A percentile compares a stretch with the other conserved stretches of the same genome.
Conservation (phyloP, 2,797 vertebrate species). For the Gymnocypris eckloni region DNA sequence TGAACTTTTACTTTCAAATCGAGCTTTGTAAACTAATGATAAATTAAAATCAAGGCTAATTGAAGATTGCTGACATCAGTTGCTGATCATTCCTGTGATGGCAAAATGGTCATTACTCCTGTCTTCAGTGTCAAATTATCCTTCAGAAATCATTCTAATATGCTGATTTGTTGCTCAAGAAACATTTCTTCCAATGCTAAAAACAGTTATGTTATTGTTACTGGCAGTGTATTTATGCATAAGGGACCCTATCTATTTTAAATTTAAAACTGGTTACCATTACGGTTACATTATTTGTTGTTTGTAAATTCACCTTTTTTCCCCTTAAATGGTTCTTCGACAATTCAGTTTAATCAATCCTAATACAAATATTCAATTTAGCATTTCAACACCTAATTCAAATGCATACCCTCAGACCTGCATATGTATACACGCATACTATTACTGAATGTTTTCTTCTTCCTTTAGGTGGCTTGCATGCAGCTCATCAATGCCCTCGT, state of each 20-base stretch:
- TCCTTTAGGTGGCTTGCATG: conserved; percentile 94
- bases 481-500: conserved; percentile 99
- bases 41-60: neutral
- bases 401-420: conserved; percentile 23
- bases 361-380: neutral
- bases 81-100: neutral
- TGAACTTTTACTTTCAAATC: neutral
- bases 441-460: conserved; percentile 61
- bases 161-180: neutral
- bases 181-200: neutral
- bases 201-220: neutral
- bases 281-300: neutral
- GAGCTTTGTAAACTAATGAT: neutral
- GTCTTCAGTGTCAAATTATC: neutral
- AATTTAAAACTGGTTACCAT: neutral
- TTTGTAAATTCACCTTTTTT: neutral
- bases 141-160: neutral
- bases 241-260: neutral
- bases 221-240: neutral
- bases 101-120: neutral
- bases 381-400: neutral
- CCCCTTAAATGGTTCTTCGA: neutral
- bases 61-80: neutral
- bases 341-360: neutral
- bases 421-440: neutral